These are phyloP conservation scores for Phortica variegata DNA, from an alignment of 1,140 invertebrate species.

Conservation along the genomic window DNA sequence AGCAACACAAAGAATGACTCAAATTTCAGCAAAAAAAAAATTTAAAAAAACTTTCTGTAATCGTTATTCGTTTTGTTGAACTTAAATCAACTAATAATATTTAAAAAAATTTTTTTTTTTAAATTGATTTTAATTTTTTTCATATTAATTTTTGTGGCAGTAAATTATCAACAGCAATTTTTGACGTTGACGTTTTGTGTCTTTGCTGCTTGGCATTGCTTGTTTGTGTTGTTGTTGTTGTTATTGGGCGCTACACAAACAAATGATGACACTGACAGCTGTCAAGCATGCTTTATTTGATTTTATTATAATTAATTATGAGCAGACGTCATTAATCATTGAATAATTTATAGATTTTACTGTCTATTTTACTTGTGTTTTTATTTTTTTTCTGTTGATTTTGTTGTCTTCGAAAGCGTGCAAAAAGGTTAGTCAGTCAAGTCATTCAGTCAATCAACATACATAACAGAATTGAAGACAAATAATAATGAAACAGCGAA, in stretches of 20 bases:
- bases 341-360: conserved; percentile 49
- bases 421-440: too few relatives aligned
- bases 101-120: conserved; percentile 20
- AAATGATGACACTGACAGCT: conserved; percentile 56
- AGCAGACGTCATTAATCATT: conserved; percentile 49
- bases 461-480: too few relatives aligned
- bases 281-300: conserved; percentile 53
- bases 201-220: neutral
- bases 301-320: conserved; percentile 56
- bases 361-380: neutral
- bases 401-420: neutral
- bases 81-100: too few relatives aligned
- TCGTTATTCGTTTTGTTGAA: conserved; percentile 23
- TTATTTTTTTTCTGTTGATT: neutral
- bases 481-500: too few relatives aligned
- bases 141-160: conserved; percentile 48
- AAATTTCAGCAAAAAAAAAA: too few relatives aligned
- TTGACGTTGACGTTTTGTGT: conserved; percentile 9
- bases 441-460: too few relatives aligned
- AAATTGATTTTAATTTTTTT: conserved; percentile 32
- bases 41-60: too few relatives aligned
- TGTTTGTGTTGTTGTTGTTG: conserved; percentile 13
- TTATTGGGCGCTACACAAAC: conserved; percentile 32
- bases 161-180: conserved; percentile 48
- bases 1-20: too few relatives aligned